Evolutionary conservation across 2,797 vertebrate genomes (phyloP).

Genomic region (Diplodus sargus): DNA sequence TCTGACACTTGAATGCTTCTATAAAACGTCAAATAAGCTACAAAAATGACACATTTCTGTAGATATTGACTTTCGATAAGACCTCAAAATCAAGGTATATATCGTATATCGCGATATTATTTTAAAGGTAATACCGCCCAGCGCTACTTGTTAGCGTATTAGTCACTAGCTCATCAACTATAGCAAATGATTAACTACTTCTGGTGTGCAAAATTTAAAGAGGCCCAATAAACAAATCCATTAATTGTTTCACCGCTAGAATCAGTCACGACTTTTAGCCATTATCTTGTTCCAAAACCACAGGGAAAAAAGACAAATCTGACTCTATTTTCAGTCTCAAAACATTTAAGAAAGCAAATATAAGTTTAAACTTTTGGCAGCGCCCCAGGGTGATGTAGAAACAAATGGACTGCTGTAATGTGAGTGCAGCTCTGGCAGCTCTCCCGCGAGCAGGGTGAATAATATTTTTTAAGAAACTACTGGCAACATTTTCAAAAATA

Average conservation of each 20-base stretch:
- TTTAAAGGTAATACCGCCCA: too few relatives aligned
- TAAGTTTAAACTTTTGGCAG: not conserved
- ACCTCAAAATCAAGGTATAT: too few relatives aligned
- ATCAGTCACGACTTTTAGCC: not conserved
- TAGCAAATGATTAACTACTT: too few relatives aligned
- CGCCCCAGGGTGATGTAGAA: not conserved
- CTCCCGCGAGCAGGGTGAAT: not conserved
- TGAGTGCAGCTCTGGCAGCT: not conserved
- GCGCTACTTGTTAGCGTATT: too few relatives aligned
- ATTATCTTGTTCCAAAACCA: not conserved
- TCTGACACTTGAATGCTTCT: not conserved
- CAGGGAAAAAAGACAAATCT: not conserved
- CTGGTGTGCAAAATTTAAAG: not conserved
- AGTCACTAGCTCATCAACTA: too few relatives aligned
- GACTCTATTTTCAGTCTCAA: not conserved
- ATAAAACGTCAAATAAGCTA: too few relatives aligned
- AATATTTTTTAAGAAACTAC: conserved; percentile 4
- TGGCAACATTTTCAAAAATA: not conserved
- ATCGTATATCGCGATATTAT: too few relatives aligned
- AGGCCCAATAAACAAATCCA: not conserved
- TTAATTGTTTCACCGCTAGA: not conserved
- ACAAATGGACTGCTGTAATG: not conserved
- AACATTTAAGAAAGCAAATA: not conserved
- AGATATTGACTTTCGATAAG: too few relatives aligned
- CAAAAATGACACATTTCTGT: too few relatives aligned